phyloP scores from a whole-genome alignment of 2,113 vertebrate species.

The Zosterops japonicus region DNA sequence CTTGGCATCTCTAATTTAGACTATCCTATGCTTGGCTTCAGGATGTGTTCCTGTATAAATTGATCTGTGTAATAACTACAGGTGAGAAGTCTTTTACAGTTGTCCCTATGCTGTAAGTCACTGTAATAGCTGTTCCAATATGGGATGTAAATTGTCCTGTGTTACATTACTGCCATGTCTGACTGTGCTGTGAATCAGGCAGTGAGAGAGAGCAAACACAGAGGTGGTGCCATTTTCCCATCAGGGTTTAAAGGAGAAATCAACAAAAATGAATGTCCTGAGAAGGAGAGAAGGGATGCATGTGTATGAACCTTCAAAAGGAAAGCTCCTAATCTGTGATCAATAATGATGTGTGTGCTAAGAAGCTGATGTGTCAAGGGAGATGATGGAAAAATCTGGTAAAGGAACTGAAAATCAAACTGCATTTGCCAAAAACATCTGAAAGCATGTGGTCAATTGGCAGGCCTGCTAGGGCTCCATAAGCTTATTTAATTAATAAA shows the following conservation, averaged over 20 bases:
- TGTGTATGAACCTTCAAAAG: background rate
- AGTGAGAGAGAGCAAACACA: background rate
- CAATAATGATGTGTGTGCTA: background rate
- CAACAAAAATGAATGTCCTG: background rate
- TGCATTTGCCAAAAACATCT: background rate
- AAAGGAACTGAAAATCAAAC: background rate
- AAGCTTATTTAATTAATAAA: background rate
- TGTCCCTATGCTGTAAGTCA: background rate
- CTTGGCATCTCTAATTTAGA: background rate
- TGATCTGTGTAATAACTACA: background rate
- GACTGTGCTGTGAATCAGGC: background rate
- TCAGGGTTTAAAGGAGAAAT: background rate
- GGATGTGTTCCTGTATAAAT: background rate
- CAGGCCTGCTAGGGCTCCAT: background rate
- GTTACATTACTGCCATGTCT: background rate
- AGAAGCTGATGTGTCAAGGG: background rate
- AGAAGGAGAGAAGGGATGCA: background rate
- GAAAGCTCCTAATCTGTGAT: background rate
- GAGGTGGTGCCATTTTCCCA: background rate
- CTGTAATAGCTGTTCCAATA: background rate
- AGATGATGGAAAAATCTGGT: background rate
- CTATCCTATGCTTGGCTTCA: background rate
- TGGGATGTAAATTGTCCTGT: background rate
- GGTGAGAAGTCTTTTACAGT: background rate
- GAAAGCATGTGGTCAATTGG: background rate